Evolutionary conservation across 1,140 invertebrate species (phyloP).

Genomic region (Trichonephila inaurata): DNA sequence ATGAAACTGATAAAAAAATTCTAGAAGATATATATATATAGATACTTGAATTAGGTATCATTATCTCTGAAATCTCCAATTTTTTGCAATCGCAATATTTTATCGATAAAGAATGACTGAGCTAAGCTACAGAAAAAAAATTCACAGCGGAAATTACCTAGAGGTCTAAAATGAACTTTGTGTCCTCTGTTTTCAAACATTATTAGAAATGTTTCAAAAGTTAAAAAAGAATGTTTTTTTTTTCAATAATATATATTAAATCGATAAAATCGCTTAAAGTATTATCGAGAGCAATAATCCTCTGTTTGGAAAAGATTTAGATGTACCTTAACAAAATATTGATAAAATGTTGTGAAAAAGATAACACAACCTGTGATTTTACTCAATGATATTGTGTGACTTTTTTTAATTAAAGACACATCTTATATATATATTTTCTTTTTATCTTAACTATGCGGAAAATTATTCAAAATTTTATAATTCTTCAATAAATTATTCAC

Average conservation of each 20-base stretch:
- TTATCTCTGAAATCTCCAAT: background rate
- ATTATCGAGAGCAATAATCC: too few species aligned
- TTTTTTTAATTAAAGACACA: too few species aligned
- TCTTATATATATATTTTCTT: too few species aligned
- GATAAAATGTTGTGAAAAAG: too few species aligned
- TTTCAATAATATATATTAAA: background rate
- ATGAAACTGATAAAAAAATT: background rate
- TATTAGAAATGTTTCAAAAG: background rate
- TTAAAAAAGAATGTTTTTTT: background rate
- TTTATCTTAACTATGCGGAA: too few species aligned
- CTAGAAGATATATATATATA: background rate
- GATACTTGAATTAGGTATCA: background rate
- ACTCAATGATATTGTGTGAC: too few species aligned
- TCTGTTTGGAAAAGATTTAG: too few species aligned
- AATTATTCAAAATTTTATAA: too few species aligned
- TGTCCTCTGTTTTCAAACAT: background rate
- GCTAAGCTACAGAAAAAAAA: background rate
- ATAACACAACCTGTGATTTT: too few species aligned
- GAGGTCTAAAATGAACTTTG: background rate
- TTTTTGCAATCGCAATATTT: background rate
- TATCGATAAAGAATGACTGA: background rate
- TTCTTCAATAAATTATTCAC: too few species aligned
- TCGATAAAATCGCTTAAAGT: too few species aligned
- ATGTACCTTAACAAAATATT: too few species aligned
- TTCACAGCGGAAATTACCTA: background rate